Evolutionary conservation across 2,888 invertebrate genomes (phyloP), one percentile per base, ranked within the genome.

Genomic region (Apodemia zela): DNA sequence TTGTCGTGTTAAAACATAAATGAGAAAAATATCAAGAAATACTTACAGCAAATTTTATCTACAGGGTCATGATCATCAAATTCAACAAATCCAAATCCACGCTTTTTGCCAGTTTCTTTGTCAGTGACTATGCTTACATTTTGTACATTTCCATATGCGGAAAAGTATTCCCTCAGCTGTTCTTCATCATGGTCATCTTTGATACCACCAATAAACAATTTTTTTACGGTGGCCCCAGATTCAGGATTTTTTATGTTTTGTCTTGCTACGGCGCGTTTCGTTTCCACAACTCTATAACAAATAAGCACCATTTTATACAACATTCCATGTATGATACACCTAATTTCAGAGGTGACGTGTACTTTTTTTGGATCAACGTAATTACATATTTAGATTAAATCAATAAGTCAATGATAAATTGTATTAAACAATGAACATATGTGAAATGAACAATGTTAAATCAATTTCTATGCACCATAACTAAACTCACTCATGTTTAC

Each of bases 31-130:
- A 61, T 49, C 60, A 51, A 47, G 66, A 57, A 15, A 74, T 76
- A 95, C 97, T 96, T 92, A 97, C 97, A 94, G 78, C 98, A 97
- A 81, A 98, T 96, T 93, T 98, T 99, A 82, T 99, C 99, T 64
- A 99, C 99, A 4, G 98, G 96, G 86, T 99, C 99, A 79, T 98
- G 98, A 82, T 99, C 99, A 78, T 98, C 98, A 82, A 98, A 99
- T 82, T 98, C 98, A 47, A 99, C 96, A 82, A 99, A 99, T 33
- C 97, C 98, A 84, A 99, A 99, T 5, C 99, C 99, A 73, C 98
- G 94, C 74, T 97, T 97, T 84, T 98, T 98, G 63, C 98, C 98
- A 0, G 97, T 97, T 67, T 96, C 96, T 75, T 98, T 98, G 79
- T 98, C 98, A 11, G 96, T 96, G 2, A 98, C 98, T 75, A 98